Evolutionary conservation across 2,888 invertebrate species (phyloP).

Genomic region (Troides oblongomaculatus): DNA sequence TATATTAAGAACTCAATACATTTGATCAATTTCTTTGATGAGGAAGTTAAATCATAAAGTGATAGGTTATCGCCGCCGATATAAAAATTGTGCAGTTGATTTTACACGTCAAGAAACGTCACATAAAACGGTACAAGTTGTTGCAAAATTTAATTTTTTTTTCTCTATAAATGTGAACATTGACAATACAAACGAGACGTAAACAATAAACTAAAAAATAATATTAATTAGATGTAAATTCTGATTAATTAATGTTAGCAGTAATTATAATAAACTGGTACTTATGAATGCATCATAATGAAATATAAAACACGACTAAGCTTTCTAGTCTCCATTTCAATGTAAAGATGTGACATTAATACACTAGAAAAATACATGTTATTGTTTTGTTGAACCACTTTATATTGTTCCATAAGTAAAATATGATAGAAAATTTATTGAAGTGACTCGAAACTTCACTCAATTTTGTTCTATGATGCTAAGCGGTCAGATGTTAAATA

Average conservation of each 20-base stretch:
- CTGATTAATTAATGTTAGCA: conserved; percentile 52
- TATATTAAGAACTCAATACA: not conserved
- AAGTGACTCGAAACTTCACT: conserved; percentile 3
- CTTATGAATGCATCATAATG: conserved; percentile 30
- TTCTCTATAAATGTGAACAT: no score
- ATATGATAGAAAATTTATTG: conserved; percentile 15
- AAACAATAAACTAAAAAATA: not conserved
- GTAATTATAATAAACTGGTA: conserved; percentile 38
- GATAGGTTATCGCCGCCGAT: no score
- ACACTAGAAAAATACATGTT: conserved; percentile 37
- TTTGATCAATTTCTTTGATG: conserved; percentile 8
- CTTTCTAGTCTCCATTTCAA: conserved; percentile 65
- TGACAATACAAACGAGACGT: not conserved
- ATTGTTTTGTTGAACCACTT: conserved; percentile 8
- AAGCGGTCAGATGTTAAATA: conserved; percentile 39
- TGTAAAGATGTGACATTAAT: conserved; percentile 41
- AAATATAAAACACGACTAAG: conserved; percentile 48
- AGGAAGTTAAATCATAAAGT: no score
- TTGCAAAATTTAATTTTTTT: no score
- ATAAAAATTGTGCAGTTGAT: no score
- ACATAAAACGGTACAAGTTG: no score
- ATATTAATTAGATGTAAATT: not conserved
- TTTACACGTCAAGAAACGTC: no score
- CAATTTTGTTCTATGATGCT: conserved; percentile 10
- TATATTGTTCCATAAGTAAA: not conserved